These are phyloP conservation scores for Maniola jurtina DNA, from an alignment of 1,140 invertebrate species.

Conservation along the genomic window DNA sequence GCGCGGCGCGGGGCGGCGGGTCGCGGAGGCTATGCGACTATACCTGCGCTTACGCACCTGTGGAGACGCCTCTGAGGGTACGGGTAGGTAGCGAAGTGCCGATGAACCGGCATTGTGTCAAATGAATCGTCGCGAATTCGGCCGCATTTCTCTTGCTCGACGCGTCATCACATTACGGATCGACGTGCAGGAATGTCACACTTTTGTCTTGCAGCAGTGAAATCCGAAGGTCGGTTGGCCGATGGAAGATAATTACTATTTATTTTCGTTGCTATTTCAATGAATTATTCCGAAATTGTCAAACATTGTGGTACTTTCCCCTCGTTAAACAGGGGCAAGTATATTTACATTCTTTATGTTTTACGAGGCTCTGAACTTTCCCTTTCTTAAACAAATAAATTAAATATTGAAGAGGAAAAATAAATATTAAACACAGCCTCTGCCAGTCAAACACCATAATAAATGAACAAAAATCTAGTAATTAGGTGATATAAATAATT, in stretches of 20 bases:
- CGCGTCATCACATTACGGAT: slow-evolving; percentile 49
- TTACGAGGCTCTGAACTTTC: neutral
- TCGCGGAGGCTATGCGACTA: slow-evolving; percentile 43
- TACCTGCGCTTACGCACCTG: slow-evolving; percentile 75
- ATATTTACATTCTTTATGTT: neutral
- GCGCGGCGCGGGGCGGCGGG: slow-evolving; percentile 31
- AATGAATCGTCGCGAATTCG: slow-evolving; percentile 72
- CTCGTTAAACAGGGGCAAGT: neutral
- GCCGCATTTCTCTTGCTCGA: slow-evolving; percentile 65
- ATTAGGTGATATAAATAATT: no score
- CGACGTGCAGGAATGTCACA: slow-evolving; percentile 69
- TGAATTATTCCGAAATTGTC: slow-evolving; percentile 1
- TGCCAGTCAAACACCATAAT: no score
- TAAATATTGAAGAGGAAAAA: no score
- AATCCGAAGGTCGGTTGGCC: slow-evolving; percentile 65
- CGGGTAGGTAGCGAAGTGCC: slow-evolving; percentile 48
- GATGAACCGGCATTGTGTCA: slow-evolving; percentile 77
- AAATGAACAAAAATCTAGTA: no score
- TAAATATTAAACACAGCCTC: no score
- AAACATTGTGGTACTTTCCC: slow-evolving; percentile 2
- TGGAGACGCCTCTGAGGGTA: slow-evolving; percentile 58
- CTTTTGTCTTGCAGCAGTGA: slow-evolving; percentile 61
- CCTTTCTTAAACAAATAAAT: neutral
- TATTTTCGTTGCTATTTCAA: slow-evolving; percentile 38
- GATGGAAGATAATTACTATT: slow-evolving; percentile 43